Evolutionary conservation across 2,888 invertebrate species (phyloP).

Genomic region (Hirudinaria manillensis): DNA sequence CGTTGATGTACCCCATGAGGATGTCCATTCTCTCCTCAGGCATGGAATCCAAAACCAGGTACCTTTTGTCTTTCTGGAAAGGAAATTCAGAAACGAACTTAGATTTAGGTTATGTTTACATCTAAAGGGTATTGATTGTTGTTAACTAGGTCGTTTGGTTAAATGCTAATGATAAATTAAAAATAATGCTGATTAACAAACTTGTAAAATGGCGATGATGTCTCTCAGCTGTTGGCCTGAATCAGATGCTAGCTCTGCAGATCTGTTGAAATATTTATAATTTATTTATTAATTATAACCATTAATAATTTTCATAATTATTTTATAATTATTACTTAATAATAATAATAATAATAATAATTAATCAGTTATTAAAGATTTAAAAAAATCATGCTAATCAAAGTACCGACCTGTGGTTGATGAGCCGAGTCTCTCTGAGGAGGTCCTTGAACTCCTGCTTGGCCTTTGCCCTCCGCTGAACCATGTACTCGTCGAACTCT

Average conservation of each 20-base stretch:
- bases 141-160: too few relatives aligned
- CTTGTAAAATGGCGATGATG: slow-evolving; percentile 38
- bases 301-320: neutral
- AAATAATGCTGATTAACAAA: slow-evolving; percentile 16
- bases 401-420: slow-evolving; percentile 72
- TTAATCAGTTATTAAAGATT: neutral
- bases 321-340: neutral
- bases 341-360: slow-evolving; percentile 9
- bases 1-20: slow-evolving; percentile 80
- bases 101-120: too few relatives aligned
- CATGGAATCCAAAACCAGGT: slow-evolving; percentile 80
- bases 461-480: slow-evolving; percentile 81
- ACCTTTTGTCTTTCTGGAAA: slow-evolving; percentile 60
- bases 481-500: slow-evolving; percentile 90
- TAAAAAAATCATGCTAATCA: neutral
- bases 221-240: slow-evolving; percentile 40
- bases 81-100: neutral
- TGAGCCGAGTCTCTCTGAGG: slow-evolving; percentile 83
- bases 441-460: slow-evolving; percentile 87
- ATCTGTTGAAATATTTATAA: slow-evolving; percentile 58
- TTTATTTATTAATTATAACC: neutral
- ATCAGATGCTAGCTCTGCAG: slow-evolving; percentile 40
- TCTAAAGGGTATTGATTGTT: too few relatives aligned
- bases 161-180: too few relatives aligned
- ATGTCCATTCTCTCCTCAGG: slow-evolving; percentile 80